Conservation (phyloP, 1,140 invertebrate species). For the Wasmannia auropunctata region DNA sequence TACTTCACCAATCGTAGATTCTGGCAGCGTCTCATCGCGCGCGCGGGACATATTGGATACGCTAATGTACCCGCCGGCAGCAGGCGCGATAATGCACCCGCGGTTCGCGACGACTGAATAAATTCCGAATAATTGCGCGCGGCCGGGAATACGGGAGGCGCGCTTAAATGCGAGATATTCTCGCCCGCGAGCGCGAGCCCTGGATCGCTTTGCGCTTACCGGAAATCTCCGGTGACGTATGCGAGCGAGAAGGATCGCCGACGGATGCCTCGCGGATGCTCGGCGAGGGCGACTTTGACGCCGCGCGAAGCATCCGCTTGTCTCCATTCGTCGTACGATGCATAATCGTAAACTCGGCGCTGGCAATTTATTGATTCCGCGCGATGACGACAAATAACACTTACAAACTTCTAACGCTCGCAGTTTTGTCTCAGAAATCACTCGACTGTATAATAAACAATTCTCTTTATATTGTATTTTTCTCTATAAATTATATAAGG, state of each 20-base stretch:
- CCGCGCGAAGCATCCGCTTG: not conserved
- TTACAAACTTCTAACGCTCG: not conserved
- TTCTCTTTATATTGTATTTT: no score
- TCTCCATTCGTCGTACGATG: not conserved
- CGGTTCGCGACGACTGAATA: conserved; percentile 40
- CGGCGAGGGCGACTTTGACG: not conserved
- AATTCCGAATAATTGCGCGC: conserved; percentile 47
- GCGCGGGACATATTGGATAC: not conserved
- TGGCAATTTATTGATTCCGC: conserved; percentile 30
- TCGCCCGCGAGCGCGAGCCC: conserved; percentile 3
- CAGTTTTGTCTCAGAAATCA: not conserved
- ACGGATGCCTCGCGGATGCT: not conserved
- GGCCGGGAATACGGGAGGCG: conserved; percentile 3
- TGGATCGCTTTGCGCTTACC: conserved; percentile 6
- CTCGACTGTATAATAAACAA: no score
- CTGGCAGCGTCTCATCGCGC: not conserved
- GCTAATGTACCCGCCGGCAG: conserved; percentile 37
- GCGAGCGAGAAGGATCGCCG: not conserved
- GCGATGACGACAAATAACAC: no score
- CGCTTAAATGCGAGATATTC: conserved; percentile 48
- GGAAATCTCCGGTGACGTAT: conserved; percentile 26
- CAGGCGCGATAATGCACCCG: conserved; percentile 39
- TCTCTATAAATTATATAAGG: no score
- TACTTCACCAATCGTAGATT: conserved; percentile 31
- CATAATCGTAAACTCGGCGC: not conserved